Percentiles rank a stretch among this genome's conserved stretches.
These are phyloP conservation scores for Ochlodes sylvanus DNA, from an alignment of 2,888 invertebrate species.

Conservation along the genomic window DNA sequence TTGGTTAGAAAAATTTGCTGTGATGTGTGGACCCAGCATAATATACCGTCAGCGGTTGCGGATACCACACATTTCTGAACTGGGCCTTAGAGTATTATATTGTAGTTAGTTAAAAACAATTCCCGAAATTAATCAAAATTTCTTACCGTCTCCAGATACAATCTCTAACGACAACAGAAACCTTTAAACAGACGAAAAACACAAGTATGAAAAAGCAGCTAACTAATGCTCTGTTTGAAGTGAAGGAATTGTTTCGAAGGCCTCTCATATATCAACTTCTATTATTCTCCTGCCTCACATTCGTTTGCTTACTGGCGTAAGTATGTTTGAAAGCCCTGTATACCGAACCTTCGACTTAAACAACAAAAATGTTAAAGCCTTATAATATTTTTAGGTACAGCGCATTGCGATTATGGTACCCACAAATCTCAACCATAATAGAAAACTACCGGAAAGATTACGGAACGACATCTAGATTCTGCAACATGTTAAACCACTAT, in stretches of 20 bases:
- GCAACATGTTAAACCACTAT: conserved; percentile 58
- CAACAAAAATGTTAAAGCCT: too few relatives aligned
- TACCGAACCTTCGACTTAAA: too few relatives aligned
- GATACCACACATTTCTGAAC: too few relatives aligned
- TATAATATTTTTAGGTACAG: conserved; percentile 53
- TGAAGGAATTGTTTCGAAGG: conserved; percentile 54
- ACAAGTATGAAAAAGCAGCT: conserved; percentile 55
- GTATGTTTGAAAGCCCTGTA: conserved; percentile 42
- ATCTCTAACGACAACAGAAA: conserved; percentile 49
- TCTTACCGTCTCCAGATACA: conserved; percentile 52
- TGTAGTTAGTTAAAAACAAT: too few relatives aligned
- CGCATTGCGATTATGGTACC: conserved; percentile 61
- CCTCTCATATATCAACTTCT: conserved; percentile 53
- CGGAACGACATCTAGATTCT: conserved; percentile 53
- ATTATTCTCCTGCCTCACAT: conserved; percentile 53
- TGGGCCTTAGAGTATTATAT: too few relatives aligned
- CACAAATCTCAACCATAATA: conserved; percentile 63
- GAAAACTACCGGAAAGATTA: conserved; percentile 56
- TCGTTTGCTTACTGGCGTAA: conserved; percentile 59
- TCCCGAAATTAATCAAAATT: not conserved
- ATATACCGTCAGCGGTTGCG: too few relatives aligned
- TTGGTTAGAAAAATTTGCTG: too few relatives aligned
- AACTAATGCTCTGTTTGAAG: conserved; percentile 53
- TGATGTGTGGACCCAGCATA: too few relatives aligned
- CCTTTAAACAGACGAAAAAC: conserved; percentile 47